Percentiles rank a stretch among this genome's conserved stretches.
Evolutionary conservation across 2,113 vertebrate genomes (phyloP).

Genomic region (Riparia riparia): DNA sequence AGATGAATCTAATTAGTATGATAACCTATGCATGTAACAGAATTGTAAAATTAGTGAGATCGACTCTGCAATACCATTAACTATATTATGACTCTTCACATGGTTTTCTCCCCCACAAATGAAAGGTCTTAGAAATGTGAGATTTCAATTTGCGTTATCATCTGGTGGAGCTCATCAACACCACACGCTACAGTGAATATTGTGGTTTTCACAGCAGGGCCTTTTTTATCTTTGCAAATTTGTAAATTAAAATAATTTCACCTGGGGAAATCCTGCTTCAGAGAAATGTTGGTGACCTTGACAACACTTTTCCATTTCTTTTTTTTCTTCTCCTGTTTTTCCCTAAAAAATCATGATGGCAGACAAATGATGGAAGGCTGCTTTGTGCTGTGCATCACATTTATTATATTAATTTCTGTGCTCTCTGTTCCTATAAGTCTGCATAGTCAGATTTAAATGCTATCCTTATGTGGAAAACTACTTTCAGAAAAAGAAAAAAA

Average conservation of each 20-base stretch:
- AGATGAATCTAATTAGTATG: constrained; percentile 72
- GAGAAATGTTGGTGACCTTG: constrained; percentile 48
- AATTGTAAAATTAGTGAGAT: constrained; percentile 78
- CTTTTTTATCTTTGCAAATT: constrained; percentile 77
- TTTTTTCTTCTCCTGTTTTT: not conserved
- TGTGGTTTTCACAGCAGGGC: constrained; percentile 80
- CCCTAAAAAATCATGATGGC: not conserved
- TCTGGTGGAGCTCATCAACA: constrained; percentile 68
- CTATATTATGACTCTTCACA: constrained; percentile 78
- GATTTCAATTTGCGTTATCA: constrained; percentile 76
- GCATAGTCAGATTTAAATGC: not conserved
- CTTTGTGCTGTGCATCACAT: not conserved
- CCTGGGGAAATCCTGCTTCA: constrained; percentile 29
- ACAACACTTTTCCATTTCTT: constrained; percentile 17
- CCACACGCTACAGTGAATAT: constrained; percentile 72
- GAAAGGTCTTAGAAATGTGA: constrained; percentile 81
- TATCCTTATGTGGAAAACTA: not conserved
- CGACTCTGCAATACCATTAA: constrained; percentile 63
- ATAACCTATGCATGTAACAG: constrained; percentile 60
- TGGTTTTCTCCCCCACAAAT: constrained; percentile 66
- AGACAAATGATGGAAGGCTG: not conserved
- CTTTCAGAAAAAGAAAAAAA: not conserved
- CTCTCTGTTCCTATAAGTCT: not conserved
- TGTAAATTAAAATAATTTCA: constrained; percentile 86
- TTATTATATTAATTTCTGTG: not conserved